A percentile compares a stretch with the other conserved stretches of the same genome.
Conservation (phyloP, 2,113 vertebrate genomes). For the Callipepla californica region DNA sequence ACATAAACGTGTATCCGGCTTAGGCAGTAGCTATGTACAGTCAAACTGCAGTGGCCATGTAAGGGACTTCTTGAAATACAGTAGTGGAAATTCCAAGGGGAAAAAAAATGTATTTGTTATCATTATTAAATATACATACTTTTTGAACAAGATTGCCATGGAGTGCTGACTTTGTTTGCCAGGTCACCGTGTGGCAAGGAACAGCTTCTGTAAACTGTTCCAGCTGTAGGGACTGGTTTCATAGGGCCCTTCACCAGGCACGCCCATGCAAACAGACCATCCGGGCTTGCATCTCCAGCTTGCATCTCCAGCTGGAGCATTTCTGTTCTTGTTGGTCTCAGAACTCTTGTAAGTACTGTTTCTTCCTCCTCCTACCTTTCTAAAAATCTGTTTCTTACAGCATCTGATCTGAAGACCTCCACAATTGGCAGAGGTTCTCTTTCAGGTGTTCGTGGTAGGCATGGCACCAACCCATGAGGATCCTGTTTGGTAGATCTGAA, state of each 20-base stretch:
- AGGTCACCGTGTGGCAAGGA: background rate
- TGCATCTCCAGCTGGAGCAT: background rate
- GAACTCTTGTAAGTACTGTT: background rate
- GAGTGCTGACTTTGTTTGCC: conserved; percentile 72
- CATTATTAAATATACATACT: conserved; percentile 68
- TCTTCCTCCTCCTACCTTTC: background rate
- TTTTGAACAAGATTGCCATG: conserved; percentile 68
- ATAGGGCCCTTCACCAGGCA: background rate
- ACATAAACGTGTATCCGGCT: conserved; percentile 14
- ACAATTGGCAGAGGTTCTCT: background rate
- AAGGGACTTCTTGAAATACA: background rate
- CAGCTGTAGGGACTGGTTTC: background rate
- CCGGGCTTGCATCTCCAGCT: background rate
- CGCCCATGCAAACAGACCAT: background rate
- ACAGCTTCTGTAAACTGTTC: background rate
- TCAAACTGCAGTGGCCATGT: conserved; percentile 12
- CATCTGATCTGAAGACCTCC: background rate
- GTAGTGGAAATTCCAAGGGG: background rate
- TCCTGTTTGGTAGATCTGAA: background rate
- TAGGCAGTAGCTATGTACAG: conserved; percentile 47
- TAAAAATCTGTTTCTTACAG: background rate
- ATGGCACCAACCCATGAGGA: background rate
- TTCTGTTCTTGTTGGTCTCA: background rate
- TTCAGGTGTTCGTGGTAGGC: background rate
- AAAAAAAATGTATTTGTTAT: conserved; percentile 62